Conservation (phyloP, 2,113 vertebrate genomes). For the Tichodroma muraria region DNA sequence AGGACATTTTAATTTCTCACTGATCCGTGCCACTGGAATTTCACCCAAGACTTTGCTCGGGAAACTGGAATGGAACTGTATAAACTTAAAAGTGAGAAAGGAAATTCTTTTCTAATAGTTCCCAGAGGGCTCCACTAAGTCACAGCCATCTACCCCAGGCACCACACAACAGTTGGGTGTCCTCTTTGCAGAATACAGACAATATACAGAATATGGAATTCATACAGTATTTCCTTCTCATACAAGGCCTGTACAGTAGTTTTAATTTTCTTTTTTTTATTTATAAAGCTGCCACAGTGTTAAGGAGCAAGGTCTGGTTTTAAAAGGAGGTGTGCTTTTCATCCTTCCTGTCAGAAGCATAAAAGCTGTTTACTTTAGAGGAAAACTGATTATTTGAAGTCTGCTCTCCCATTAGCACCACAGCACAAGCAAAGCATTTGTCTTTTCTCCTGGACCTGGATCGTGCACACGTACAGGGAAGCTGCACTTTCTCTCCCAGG, state of each 20-base stretch:
- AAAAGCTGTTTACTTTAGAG: constrained; percentile 17
- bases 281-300: neutral
- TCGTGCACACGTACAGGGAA: neutral
- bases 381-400: constrained; percentile 33
- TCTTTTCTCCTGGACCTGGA: neutral
- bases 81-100: neutral
- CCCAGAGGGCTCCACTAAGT: neutral
- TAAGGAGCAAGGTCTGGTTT: constrained; percentile 19
- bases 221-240: neutral
- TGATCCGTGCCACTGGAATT: neutral
- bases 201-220: neutral
- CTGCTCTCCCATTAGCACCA: constrained; percentile 24
- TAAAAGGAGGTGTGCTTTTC: constrained; percentile 1
- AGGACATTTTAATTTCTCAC: neutral
- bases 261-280: neutral
- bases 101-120: neutral
- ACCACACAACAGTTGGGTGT: neutral
- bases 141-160: neutral
- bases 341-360: constrained; percentile 25
- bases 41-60: neutral
- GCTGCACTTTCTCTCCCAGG: neutral
- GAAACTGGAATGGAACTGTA: neutral
- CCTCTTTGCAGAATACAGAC: neutral
- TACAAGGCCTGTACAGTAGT: neutral
- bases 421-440: constrained; percentile 26